These are phyloP conservation scores for Gonioctena quinquepunctata DNA, from an alignment of 1,140 invertebrate species.

Conservation along the genomic window DNA sequence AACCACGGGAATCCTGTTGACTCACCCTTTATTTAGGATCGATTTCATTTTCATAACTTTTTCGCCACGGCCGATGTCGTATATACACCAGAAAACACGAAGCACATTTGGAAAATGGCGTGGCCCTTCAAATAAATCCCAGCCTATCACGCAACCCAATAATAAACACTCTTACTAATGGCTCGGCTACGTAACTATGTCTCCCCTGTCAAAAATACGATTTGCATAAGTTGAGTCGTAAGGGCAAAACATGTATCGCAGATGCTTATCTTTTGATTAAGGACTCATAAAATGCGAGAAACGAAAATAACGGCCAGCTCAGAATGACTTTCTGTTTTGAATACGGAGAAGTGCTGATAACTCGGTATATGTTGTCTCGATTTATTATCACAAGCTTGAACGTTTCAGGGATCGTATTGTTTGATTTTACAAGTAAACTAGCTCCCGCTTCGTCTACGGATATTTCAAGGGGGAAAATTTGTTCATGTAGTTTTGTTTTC, in stretches of 20 bases:
- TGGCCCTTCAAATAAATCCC: conserved; percentile 7
- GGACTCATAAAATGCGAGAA: conserved; percentile 1
- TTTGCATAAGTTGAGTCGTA: conserved; percentile 25
- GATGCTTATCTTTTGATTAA: conserved; percentile 8
- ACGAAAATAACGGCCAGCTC: background rate
- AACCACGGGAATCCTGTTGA: too few relatives aligned
- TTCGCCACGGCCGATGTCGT: background rate
- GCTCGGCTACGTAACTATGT: conserved; percentile 14
- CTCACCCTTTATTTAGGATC: too few relatives aligned
- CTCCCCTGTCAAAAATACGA: conserved; percentile 19
- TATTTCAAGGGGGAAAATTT: too few relatives aligned
- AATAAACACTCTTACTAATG: conserved; percentile 17
- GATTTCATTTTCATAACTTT: background rate
- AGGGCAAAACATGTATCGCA: conserved; percentile 7
- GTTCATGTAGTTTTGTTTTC: too few relatives aligned
- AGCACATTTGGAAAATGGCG: background rate
- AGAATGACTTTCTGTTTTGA: background rate
- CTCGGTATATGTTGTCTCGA: too few relatives aligned
- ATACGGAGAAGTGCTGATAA: too few relatives aligned
- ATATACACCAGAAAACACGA: background rate
- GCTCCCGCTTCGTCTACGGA: too few relatives aligned
- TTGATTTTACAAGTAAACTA: too few relatives aligned
- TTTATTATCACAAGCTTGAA: too few relatives aligned
- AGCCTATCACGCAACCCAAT: conserved; percentile 3
- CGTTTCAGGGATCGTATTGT: too few relatives aligned